Percentiles rank a stretch among this genome's conserved stretches.
These are phyloP conservation scores for Hoplostethus atlanticus DNA, from an alignment of 2,797 vertebrate species.

Conservation along the genomic window DNA sequence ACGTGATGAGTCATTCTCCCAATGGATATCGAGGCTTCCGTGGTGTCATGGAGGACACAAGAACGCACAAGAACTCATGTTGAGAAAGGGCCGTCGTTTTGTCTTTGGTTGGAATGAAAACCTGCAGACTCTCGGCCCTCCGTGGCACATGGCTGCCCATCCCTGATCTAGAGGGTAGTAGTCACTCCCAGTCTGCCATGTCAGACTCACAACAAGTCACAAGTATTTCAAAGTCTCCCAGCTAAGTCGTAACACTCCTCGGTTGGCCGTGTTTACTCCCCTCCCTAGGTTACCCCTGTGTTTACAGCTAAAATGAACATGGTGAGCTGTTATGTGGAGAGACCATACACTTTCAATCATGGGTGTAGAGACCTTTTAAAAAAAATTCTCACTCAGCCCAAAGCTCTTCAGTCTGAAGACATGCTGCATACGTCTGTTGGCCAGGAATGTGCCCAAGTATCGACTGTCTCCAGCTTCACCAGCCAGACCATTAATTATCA, in stretches of 20 bases:
- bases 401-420: conserved; percentile 27
- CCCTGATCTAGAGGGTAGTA: too few species aligned
- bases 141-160: too few species aligned
- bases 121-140: too few species aligned
- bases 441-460: conserved; percentile 19
- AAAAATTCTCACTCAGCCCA: neutral
- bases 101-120: too few species aligned
- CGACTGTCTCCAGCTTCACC: conserved; percentile 28
- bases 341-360: neutral
- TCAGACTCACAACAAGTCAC: too few species aligned
- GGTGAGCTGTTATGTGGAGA: neutral
- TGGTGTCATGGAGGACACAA: too few species aligned
- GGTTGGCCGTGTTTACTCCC: conserved; percentile 2
- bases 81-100: too few species aligned
- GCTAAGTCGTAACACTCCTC: neutral
- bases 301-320: conserved; percentile 10
- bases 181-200: too few species aligned
- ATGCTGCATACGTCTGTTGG: conserved; percentile 24
- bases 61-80: too few species aligned
- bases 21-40: too few species aligned
- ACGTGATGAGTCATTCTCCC: too few species aligned
- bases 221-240: neutral
- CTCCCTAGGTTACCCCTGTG: neutral
- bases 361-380: neutral
- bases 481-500: conserved; percentile 49